Base-by-base conservation (phyloP, 2,113 vertebrate species). In the Potamarius usumacintae region DNA sequence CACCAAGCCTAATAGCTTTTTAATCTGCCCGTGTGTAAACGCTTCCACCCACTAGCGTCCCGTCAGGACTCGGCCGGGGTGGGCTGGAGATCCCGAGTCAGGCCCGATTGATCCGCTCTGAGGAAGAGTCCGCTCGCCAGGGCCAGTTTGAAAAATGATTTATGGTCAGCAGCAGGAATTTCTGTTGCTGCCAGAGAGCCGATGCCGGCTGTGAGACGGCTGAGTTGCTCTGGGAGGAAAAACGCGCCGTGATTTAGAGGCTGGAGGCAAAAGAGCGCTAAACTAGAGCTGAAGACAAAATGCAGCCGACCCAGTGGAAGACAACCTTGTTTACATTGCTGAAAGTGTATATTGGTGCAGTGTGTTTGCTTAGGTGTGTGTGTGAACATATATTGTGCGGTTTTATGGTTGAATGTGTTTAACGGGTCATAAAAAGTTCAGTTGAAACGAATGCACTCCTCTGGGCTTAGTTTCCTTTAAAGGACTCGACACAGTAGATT, bases 151-250 rank as follows among this genome's bases (percentile, higher is more conserved):
- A 91, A 87, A 90, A 86, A 77, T 93, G 92, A 95, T 94, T 94
- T 93, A 94, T 83, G 92, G 91, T 92, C 93, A 92, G 87, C 88
- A 87, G 90, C 91, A 94, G 91, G 91, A 93, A 93, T 92, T 93
- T 93, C 90, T 87, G 90, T 94, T 93, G 91, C 92, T 91, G 92
- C 93, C 93, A 92, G 93, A 92, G 92, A 92, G 92, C n/a, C 6
- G n/a, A 20, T 52, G 76, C 42, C 22, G 50, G 60, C 50, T 22
- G 9, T 11, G 30, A 85, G 83, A 76, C 30, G 53, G 83, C 67
- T 18, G 52, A n/a, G 67, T 25, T 58, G n/a, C 55, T 86, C 60
- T 58, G 8, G 11, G 20, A 25, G 30, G 9, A 22, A 58, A 58
- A 78, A n/a, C 48, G 42, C 12, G 8, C 42, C 14, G 63, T 82